Evolutionary conservation across 1,140 invertebrate species (phyloP).

Genomic region (Drosophila littoralis): DNA sequence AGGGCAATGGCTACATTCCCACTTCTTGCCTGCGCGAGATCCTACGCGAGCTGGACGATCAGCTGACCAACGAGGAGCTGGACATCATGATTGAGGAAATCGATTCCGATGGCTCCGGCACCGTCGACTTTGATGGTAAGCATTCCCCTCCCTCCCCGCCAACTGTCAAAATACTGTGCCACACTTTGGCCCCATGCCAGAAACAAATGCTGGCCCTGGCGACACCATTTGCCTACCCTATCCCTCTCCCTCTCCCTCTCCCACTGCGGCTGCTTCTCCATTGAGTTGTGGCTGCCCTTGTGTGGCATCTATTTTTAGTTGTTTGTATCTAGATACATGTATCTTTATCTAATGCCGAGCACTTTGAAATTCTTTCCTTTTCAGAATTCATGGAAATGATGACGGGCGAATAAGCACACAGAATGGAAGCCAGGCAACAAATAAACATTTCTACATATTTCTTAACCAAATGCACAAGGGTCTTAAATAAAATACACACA

Average conservation of each 20-base stretch:
- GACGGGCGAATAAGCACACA: conserved; percentile 92
- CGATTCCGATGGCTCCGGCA: conserved; percentile 95
- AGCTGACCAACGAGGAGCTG: conserved; percentile 95
- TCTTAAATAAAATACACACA: conserved; percentile 22
- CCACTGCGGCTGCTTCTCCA: not conserved
- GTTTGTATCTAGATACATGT: conserved; percentile 10
- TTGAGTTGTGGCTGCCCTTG: conserved; percentile 15
- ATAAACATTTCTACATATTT: conserved; percentile 25
- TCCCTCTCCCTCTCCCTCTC: not conserved
- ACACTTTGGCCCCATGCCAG: conserved; percentile 40
- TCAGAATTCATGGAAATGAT: conserved; percentile 98
- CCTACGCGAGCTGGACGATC: conserved; percentile 95
- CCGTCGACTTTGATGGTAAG: conserved; percentile 88
- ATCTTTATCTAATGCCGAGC: conserved; percentile 24
- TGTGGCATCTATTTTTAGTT: conserved; percentile 27
- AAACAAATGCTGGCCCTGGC: conserved; percentile 28
- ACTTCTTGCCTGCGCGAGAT: conserved; percentile 96
- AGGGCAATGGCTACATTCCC: conserved; percentile 97
- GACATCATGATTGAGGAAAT: conserved; percentile 99
- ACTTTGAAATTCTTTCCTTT: conserved; percentile 84
- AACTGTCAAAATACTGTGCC: conserved; percentile 38
- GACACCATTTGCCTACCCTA: conserved; percentile 9
- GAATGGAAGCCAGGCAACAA: conserved; percentile 3
- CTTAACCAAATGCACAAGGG: conserved; percentile 5
- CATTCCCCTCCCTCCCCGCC: conserved; percentile 1